These are phyloP conservation scores for Nothobranchius furzeri DNA, from an alignment of 2,113 vertebrate genomes.

Conservation along the genomic window DNA sequence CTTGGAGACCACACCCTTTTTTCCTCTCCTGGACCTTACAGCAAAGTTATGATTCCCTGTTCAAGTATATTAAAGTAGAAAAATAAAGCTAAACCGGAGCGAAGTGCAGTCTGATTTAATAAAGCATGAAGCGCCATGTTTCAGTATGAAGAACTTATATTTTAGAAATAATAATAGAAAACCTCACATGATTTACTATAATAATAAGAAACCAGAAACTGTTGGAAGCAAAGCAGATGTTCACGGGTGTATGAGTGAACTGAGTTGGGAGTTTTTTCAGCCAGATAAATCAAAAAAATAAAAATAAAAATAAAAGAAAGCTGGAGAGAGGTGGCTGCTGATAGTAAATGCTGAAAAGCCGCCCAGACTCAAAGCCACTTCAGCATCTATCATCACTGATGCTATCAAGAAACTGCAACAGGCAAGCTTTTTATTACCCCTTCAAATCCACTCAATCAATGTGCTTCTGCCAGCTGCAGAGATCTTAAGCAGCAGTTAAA, in stretches of 20 bases:
- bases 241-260: slow-evolving; percentile 9
- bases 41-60: slow-evolving; percentile 39
- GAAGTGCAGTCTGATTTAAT: slow-evolving; percentile 36
- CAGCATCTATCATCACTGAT: slow-evolving; percentile 35
- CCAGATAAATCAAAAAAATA: slow-evolving; percentile 25
- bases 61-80: slow-evolving; percentile 7
- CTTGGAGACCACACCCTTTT: slow-evolving; percentile 6
- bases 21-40: slow-evolving; percentile 32
- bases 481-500: not conserved
- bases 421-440: slow-evolving; percentile 2
- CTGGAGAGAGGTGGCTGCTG: slow-evolving; percentile 53
- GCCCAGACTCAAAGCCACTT: slow-evolving; percentile 33
- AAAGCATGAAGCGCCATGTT: slow-evolving; percentile 44
- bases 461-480: not conserved
- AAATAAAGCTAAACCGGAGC: slow-evolving; percentile 20
- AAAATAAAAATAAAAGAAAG: slow-evolving; percentile 15
- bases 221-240: not conserved
- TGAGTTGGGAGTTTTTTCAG: slow-evolving; percentile 28
- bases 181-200: not conserved
- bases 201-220: slow-evolving; percentile 26
- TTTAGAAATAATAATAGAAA: not conserved
- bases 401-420: slow-evolving; percentile 39
- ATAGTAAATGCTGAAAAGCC: slow-evolving; percentile 49
- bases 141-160: not conserved
- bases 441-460: slow-evolving; percentile 13